Evolutionary conservation across 2,797 vertebrate species (phyloP), one percentile per base, ranked within the genome.

Genomic region (Coregonus suidteri): DNA sequence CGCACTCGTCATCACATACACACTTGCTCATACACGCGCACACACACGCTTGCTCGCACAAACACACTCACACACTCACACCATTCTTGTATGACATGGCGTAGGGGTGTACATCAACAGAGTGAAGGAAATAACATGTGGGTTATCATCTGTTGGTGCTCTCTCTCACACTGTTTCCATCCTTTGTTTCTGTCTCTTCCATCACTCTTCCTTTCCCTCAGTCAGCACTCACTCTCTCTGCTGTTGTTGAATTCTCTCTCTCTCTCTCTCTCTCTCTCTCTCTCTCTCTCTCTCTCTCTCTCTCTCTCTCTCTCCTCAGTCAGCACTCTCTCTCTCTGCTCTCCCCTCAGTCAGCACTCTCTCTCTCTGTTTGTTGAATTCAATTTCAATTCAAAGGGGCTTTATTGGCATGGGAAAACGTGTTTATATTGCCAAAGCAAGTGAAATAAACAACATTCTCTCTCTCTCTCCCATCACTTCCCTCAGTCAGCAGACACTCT

Each of bases 11-110:
- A 25, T 25, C 16, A 35, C 15, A 69, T 16, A 41, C 18, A 41
- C 67, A 69, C 66, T 1, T 6, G 18, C 15, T 2, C 41, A 0
- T 6, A 4, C 66, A 41, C 34, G 9, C 66, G 3, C 66, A 9
- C 66, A 67, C 65, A 35, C 65, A 67, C 65, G 25, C 25, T 25
- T 25, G 25, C 25, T 25, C 25, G 25, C 25, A 25, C 25, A 25
- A 25, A 35, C 66, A 18, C 66, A 6, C 66, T 53, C 51, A 71
- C 69, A 72, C 47, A 72, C 70, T 54, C 47, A 72, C 51, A 72
- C n/a, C 13, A n/a, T 31, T 31, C 11, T 7, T 13, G 9, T 16
- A 14, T 53, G 25, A 71, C 69, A 47, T 51, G 69, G 37, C 15
- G 14, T 30, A 18, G 31, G 14, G 65, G 65, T 34, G 31, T 25